Base-by-base conservation (phyloP, 2,888 invertebrate genomes). In the Thereva nobilitata region DNA sequence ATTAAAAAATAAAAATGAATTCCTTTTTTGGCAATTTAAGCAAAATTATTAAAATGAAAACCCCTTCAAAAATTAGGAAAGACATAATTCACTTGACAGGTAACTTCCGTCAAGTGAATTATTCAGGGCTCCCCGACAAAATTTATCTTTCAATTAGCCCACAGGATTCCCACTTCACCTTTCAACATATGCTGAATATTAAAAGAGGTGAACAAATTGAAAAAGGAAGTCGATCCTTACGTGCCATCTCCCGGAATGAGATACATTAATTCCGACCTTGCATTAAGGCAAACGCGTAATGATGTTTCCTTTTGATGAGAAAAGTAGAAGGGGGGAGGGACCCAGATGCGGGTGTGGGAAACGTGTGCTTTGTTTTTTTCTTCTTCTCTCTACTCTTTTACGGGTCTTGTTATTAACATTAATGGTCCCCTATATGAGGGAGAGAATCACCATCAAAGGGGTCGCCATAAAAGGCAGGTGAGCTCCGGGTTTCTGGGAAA, bases 391-490 rank as follows among this genome's bases (percentile, higher is more conserved):
- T 63, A 56, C 52, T 66, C 49, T 63, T 23, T 61, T 55, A 56
- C 55, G 55, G 65, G 54, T 61, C 66, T 59, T 68, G 66, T 68
- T 68, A 68, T 68, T 68, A 68, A 68, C 68, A 66, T 68, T 68
- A 68, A 68, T 68, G 68, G 68, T 63, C 54, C 56, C 55, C 47
- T 50, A 61, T 61, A 61, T 40, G 41, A 10, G 61, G 50, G 61
- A 63, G 63, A 63, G 42, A 64, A 65, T 56, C 44, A 52, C 57
- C 68, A 59, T 55, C 53, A 66, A 68, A 68, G 65, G 68, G 68
- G 65, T 66, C 66, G 42, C 44, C 42, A 53, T 59, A 54, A 45
- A 68, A 66, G 64, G 12, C 57, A 61, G 49, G 52, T 61, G 54
- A 67, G 55, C 66, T 52, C 23, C 23, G 23, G 23, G 23, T 23